These are phyloP conservation scores for Trichonephila inaurata DNA, from an alignment of 1,140 invertebrate species.

Conservation along the genomic window DNA sequence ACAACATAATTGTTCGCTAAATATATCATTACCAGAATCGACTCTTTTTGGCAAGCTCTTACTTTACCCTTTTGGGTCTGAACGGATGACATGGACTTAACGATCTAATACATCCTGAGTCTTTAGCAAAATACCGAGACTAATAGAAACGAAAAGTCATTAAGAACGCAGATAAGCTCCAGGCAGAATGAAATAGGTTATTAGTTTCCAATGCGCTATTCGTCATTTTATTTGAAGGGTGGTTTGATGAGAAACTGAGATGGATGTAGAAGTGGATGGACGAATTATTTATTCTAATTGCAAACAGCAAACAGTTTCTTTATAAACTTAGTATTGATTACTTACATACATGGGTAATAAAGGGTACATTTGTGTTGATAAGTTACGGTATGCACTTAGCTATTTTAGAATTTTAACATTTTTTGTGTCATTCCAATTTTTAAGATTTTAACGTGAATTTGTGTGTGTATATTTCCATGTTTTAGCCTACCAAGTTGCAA, in stretches of 20 bases:
- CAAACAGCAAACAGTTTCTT: too few species aligned
- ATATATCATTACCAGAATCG: background rate
- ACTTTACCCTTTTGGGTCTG: background rate
- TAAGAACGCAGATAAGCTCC: slow-evolving; percentile 39
- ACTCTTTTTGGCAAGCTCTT: background rate
- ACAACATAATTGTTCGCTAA: background rate
- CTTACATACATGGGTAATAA: too few species aligned
- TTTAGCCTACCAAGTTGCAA: too few species aligned
- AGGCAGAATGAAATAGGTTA: slow-evolving; percentile 10
- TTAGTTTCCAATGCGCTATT: slow-evolving; percentile 3
- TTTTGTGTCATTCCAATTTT: too few species aligned
- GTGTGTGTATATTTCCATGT: too few species aligned
- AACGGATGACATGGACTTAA: slow-evolving; percentile 47
- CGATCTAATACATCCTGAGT: slow-evolving; percentile 21
- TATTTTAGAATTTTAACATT: too few species aligned
- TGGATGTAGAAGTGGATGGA: background rate
- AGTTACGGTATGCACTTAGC: too few species aligned
- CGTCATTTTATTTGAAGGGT: background rate
- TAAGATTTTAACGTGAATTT: too few species aligned
- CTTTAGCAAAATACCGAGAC: slow-evolving; percentile 2
- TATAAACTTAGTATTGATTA: too few species aligned
- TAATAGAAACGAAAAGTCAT: slow-evolving; percentile 62
- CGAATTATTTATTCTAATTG: background rate
- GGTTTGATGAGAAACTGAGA: background rate
- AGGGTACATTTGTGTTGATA: too few species aligned